Conservation (phyloP, 2,888 invertebrate genomes). For the Leucophenga montana region DNA sequence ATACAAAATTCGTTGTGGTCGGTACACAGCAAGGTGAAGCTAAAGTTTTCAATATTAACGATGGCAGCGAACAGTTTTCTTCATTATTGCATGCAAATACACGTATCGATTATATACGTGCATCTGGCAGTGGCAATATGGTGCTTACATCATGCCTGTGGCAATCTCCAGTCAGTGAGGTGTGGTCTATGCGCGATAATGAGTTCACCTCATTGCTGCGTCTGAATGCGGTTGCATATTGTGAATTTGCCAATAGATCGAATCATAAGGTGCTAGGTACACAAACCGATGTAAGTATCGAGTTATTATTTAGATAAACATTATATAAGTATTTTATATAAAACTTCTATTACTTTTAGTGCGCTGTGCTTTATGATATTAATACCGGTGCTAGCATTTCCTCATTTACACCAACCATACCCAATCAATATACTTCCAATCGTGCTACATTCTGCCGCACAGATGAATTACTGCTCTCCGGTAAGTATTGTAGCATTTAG, state of each 20-base stretch:
- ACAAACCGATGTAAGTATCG: slow-evolving; percentile 77
- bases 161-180: slow-evolving; percentile 82
- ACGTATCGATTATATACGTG: slow-evolving; percentile 83
- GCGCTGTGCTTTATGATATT: slow-evolving; percentile 85
- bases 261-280: slow-evolving; percentile 94
- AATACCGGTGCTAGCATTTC: slow-evolving; percentile 83
- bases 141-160: slow-evolving; percentile 90
- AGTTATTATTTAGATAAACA: background rate
- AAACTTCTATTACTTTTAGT: slow-evolving; percentile 50
- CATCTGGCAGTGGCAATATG: slow-evolving; percentile 83
- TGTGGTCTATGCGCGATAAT: slow-evolving; percentile 71
- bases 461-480: slow-evolving; percentile 93
- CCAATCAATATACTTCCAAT: slow-evolving; percentile 95
- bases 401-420: slow-evolving; percentile 84
- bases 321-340: too few relatives aligned
- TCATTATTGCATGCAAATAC: slow-evolving; percentile 90
- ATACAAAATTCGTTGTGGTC: slow-evolving; percentile 77
- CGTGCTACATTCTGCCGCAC: slow-evolving; percentile 94
- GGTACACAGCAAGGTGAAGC: slow-evolving; percentile 95
- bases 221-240: slow-evolving; percentile 89
- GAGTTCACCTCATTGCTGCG: slow-evolving; percentile 76
- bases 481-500: too few relatives aligned
- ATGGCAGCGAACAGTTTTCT: slow-evolving; percentile 85
- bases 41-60: slow-evolving; percentile 88
- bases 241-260: slow-evolving; percentile 89